Evolutionary conservation across 2,113 vertebrate species (phyloP).

Genomic region (Chloropsis cyanopogon): DNA sequence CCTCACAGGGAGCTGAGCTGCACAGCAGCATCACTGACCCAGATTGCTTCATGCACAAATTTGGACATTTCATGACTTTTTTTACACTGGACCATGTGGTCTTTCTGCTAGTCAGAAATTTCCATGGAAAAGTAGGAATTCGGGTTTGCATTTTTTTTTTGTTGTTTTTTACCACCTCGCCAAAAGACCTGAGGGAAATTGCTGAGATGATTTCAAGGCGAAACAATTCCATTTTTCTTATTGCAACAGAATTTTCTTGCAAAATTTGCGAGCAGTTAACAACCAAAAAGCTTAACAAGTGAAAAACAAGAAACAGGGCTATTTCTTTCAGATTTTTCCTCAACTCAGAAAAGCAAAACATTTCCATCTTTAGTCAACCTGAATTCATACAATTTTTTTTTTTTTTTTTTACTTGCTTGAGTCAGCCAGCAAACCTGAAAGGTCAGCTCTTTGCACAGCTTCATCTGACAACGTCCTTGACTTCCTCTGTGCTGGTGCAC

Average conservation of each 20-base stretch:
- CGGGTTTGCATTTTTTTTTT: neutral
- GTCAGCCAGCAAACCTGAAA: neutral
- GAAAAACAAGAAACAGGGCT: neutral
- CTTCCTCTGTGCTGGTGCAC: neutral
- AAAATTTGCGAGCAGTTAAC: neutral
- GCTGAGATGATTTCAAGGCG: neutral
- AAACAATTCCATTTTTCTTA: neutral
- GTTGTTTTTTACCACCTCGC: neutral
- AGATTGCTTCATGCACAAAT: neutral
- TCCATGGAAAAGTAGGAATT: neutral
- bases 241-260: constrained; percentile 27
- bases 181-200: constrained; percentile 19
- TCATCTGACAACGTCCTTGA: neutral
- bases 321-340: neutral
- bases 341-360: neutral
- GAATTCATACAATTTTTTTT: neutral
- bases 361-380: constrained; percentile 13
- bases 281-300: neutral
- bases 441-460: neutral
- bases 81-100: neutral
- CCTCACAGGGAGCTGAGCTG: neutral
- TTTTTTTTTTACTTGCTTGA: neutral
- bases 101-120: neutral
- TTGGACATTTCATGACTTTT: neutral
- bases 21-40: neutral